These are phyloP conservation scores for Pitangus sulphuratus DNA, from an alignment of 2,797 vertebrate genomes.

Conservation along the genomic window DNA sequence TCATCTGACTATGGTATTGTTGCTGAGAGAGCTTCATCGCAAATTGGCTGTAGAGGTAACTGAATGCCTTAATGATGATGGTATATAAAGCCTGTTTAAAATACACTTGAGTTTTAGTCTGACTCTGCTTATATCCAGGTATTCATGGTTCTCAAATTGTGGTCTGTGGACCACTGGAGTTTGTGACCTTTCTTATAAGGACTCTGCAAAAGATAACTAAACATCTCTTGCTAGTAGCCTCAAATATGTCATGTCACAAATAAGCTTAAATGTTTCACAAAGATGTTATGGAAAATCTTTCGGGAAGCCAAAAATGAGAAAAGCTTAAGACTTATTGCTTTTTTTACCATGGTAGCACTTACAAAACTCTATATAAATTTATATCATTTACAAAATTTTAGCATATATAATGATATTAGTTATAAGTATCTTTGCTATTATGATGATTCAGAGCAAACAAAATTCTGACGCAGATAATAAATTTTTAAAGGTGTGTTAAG, in stretches of 20 bases:
- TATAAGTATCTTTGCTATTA: background rate
- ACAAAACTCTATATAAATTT: background rate
- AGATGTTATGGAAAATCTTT: background rate
- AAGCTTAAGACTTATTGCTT: background rate
- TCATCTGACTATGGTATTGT: background rate
- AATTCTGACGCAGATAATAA: background rate
- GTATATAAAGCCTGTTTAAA: background rate
- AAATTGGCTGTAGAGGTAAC: background rate
- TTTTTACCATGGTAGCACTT: background rate
- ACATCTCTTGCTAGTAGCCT: background rate
- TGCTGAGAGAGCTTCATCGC: accelerated
- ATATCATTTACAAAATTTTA: background rate
- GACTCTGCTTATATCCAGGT: background rate
- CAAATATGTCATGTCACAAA: background rate
- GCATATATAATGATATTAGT: background rate
- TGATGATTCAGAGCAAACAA: background rate
- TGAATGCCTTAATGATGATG: accelerated
- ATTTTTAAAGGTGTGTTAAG: background rate
- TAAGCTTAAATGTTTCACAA: background rate
- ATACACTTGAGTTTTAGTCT: background rate
- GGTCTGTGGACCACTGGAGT: background rate
- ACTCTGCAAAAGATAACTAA: background rate
- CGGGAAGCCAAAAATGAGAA: background rate
- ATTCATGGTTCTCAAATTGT: background rate
- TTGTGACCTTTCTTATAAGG: background rate